A percentile compares a stretch with the other conserved stretches of the same genome.
Conservation (phyloP, 1,140 invertebrate genomes). For the Cotesia vestalis region DNA sequence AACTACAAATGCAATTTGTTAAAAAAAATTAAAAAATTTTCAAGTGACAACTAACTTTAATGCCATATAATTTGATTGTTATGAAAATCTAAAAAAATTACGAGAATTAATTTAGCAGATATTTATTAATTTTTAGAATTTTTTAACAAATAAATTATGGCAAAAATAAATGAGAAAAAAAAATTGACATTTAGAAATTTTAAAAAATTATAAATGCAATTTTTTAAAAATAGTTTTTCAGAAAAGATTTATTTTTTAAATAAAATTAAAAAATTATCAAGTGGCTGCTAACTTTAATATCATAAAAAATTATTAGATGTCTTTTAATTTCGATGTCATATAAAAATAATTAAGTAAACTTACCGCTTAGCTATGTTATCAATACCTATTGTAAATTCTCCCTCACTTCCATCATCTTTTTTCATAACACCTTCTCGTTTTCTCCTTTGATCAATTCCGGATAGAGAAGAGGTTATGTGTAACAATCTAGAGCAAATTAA, state of each 20-base stretch:
- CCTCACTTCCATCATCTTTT: slow-evolving; percentile 74
- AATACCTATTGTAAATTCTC: slow-evolving; percentile 72
- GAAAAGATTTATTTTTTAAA: no score
- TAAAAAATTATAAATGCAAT: neutral
- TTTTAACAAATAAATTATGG: no score
- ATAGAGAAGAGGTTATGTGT: slow-evolving; percentile 53
- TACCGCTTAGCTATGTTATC: slow-evolving; percentile 58
- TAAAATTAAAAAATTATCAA: no score
- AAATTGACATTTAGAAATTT: no score
- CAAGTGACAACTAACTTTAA: no score
- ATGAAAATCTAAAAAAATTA: neutral
- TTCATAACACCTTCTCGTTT: slow-evolving; percentile 68
- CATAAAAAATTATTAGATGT: neutral
- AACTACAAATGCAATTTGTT: neutral
- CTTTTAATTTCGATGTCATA: neutral
- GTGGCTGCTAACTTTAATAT: no score
- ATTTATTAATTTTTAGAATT: no score
- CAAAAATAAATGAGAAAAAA: no score
- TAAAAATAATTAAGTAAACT: slow-evolving; percentile 25
- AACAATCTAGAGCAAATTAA: slow-evolving; percentile 38
- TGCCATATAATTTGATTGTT: no score
- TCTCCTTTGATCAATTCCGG: slow-evolving; percentile 69
- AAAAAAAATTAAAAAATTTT: no score
- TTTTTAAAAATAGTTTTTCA: no score
- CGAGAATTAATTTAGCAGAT: no score